Evolutionary conservation across 2,888 invertebrate species (phyloP).

Genomic region (Eurytoma californica): DNA sequence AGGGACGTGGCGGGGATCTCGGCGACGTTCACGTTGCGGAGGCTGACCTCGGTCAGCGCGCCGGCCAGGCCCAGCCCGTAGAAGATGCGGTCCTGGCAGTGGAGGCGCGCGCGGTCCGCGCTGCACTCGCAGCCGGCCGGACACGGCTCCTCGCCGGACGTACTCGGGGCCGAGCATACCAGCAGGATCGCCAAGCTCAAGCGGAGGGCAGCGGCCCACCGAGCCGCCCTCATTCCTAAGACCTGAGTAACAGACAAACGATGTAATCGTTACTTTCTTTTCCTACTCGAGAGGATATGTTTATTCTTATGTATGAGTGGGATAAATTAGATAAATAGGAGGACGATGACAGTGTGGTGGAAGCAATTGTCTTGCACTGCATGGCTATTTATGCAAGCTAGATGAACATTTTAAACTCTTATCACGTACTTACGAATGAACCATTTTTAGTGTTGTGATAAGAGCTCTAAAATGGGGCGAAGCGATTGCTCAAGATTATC

Average conservation of each 20-base stretch:
- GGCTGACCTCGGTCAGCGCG: constrained; percentile 36
- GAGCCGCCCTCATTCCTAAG: constrained; percentile 68
- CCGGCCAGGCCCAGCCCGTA: constrained; percentile 62
- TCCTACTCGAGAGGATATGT: no score
- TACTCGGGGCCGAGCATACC: constrained; percentile 48
- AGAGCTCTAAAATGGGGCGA: no score
- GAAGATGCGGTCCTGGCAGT: constrained; percentile 65
- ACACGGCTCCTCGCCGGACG: constrained; percentile 61
- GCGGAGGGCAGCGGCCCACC: constrained; percentile 60
- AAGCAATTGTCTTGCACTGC: no score
- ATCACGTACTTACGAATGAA: no score
- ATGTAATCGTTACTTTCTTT: no score
- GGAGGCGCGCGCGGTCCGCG: constrained; percentile 68
- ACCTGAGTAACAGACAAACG: constrained; percentile 58
- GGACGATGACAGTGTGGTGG: no score
- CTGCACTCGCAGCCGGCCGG: constrained; percentile 72
- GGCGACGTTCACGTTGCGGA: constrained; percentile 27
- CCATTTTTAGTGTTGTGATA: no score
- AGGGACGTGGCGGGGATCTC: constrained; percentile 61
- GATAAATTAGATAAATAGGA: no score
- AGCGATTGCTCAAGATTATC: no score
- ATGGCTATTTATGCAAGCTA: no score
- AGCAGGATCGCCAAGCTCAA: constrained; percentile 59
- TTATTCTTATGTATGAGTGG: no score
- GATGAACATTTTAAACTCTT: no score